Percentiles rank a stretch among this genome's conserved stretches.
Conservation (phyloP, 2,797 vertebrate species). For the Tapera naevia region DNA sequence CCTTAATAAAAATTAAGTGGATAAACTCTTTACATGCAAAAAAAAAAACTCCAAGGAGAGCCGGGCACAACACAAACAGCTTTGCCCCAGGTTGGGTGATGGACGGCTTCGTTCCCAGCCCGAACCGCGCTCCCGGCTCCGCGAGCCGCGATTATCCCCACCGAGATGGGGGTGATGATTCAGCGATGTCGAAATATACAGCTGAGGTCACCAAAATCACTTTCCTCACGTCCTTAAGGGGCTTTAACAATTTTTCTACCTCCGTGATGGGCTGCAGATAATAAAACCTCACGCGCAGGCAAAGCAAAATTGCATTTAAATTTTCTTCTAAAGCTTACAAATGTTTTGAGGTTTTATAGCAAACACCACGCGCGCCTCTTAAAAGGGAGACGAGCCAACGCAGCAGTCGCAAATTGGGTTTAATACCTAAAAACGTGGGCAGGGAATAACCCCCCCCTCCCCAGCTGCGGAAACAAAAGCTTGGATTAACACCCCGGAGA, state of each 20-base stretch:
- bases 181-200: neutral
- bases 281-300: neutral
- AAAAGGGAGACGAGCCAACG: neutral
- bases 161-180: neutral
- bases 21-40: neutral
- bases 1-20: constrained; percentile 3
- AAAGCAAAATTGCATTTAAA: neutral
- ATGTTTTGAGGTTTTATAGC: neutral
- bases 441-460: neutral
- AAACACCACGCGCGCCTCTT: neutral
- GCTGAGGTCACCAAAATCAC: neutral
- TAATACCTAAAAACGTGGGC: neutral
- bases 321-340: neutral
- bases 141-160: neutral
- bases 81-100: neutral
- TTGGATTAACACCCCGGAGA: rapidly evolving
- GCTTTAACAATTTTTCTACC: neutral
- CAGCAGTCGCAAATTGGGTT: neutral
- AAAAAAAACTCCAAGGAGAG: neutral
- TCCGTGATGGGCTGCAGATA: neutral
- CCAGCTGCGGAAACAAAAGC: neutral
- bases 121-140: neutral
- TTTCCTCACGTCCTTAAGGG: neutral
- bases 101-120: neutral
- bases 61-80: neutral